Conservation (phyloP, 1,140 invertebrate species). For the Latrodectus geometricus region DNA sequence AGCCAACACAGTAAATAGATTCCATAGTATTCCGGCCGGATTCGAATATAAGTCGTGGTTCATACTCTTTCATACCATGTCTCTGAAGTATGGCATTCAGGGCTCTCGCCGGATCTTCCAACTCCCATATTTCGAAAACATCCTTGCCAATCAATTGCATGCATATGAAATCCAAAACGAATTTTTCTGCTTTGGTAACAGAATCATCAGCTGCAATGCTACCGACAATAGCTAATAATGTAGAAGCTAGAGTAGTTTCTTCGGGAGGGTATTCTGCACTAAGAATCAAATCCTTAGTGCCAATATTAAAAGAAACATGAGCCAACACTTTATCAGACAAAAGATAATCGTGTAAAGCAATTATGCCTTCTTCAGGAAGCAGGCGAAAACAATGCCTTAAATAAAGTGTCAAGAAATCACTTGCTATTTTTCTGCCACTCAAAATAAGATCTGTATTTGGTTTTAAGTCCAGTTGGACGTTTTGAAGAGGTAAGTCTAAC, state of each 20-base stretch:
- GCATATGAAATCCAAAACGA: constrained; percentile 89
- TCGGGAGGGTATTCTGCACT: constrained; percentile 81
- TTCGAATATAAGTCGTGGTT: constrained; percentile 84
- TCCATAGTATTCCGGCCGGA: constrained; percentile 83
- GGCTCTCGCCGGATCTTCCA: constrained; percentile 80
- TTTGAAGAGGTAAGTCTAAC: constrained; percentile 75
- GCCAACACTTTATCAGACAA: constrained; percentile 77
- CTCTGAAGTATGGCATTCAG: constrained; percentile 75
- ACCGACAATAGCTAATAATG: constrained; percentile 85
- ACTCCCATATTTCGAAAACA: constrained; percentile 81
- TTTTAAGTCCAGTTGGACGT: constrained; percentile 72
- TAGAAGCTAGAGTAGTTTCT: constrained; percentile 77
- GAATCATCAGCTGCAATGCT: constrained; percentile 74
- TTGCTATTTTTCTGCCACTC: constrained; percentile 76
- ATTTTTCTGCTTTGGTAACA: constrained; percentile 75
- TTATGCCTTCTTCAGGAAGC: constrained; percentile 79
- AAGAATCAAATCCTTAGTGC: constrained; percentile 63
- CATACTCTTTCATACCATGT: constrained; percentile 73
- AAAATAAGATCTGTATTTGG: constrained; percentile 79
- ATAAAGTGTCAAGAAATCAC: constrained; percentile 74
- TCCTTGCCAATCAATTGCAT: constrained; percentile 84
- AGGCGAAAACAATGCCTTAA: constrained; percentile 77
- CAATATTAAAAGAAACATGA: constrained; percentile 73
- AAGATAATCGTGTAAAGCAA: constrained; percentile 76
- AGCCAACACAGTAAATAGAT: constrained; percentile 83